A percentile compares a stretch with the other conserved stretches of the same genome.
Conservation (phyloP, 2,888 invertebrate genomes). For the Drosophila mimica region DNA sequence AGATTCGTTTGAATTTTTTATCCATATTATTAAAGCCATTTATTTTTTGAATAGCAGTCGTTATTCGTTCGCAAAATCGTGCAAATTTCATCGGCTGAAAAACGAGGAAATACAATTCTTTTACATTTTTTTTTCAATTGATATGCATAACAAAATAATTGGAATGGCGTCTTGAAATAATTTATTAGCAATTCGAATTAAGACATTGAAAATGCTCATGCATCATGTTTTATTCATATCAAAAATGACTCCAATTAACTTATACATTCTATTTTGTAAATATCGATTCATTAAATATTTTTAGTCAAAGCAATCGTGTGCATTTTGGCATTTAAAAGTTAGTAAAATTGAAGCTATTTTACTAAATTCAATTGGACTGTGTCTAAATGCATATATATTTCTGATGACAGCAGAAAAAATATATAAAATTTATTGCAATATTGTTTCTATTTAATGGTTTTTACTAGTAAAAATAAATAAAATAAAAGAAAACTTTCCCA, state of each 20-base stretch:
- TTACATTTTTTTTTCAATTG: neutral
- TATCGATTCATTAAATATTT: constrained; percentile 27
- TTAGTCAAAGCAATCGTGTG: constrained; percentile 37
- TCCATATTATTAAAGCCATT: constrained; percentile 35
- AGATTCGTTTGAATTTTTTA: constrained; percentile 13
- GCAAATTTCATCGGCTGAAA: constrained; percentile 9
- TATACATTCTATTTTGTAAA: neutral
- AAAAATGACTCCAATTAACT: neutral
- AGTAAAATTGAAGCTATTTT: constrained; percentile 69
- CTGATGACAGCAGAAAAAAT: neutral
- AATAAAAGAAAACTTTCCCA: neutral
- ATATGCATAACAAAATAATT: neutral
- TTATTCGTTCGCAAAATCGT: constrained; percentile 25
- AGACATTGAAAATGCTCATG: neutral
- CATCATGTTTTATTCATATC: neutral
- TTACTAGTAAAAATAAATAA: neutral
- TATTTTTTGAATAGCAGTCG: constrained; percentile 17
- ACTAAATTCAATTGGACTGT: constrained; percentile 50
- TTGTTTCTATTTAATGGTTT: neutral
- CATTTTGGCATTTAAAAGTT: constrained; percentile 62
- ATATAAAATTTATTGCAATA: neutral
- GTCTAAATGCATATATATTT: neutral
- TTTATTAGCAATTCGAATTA: neutral
- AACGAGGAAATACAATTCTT: neutral
- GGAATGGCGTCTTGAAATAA: neutral